Conservation (phyloP, 2,888 invertebrate genomes). For the Dicroscelio sp. region DNA sequence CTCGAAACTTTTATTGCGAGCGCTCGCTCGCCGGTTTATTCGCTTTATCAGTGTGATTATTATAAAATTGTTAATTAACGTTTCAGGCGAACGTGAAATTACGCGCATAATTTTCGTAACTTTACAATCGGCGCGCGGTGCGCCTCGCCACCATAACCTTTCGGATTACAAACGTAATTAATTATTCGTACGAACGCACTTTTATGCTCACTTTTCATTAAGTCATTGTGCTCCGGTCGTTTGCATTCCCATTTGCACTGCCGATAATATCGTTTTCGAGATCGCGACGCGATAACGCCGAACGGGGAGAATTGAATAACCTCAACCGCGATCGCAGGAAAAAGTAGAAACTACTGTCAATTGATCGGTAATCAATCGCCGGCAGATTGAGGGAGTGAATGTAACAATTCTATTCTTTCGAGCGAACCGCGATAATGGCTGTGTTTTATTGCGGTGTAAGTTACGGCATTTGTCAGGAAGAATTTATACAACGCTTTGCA, state of each 20-base stretch:
- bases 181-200: conserved; percentile 3
- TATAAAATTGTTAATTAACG: conserved; percentile 58
- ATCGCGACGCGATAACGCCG: conserved; percentile 29
- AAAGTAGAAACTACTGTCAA: conserved; percentile 73
- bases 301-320: too few species aligned
- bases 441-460: conserved; percentile 43
- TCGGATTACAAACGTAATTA: conserved; percentile 52
- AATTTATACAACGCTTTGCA: neutral
- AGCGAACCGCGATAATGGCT: conserved; percentile 48
- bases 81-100: conserved; percentile 13
- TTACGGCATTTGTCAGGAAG: conserved; percentile 30
- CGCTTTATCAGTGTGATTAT: conserved; percentile 52
- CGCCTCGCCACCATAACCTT: conserved; percentile 50
- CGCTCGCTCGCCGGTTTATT: conserved; percentile 27
- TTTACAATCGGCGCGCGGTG: conserved; percentile 40
- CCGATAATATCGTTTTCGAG: conserved; percentile 48
- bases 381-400: conserved; percentile 59
- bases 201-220: conserved; percentile 13
- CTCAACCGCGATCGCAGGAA: too few species aligned
- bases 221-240: conserved; percentile 28
- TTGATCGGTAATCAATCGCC: conserved; percentile 74
- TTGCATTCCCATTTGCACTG: conserved; percentile 28
- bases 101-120: conserved; percentile 50
- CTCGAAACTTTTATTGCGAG: conserved; percentile 43
- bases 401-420: conserved; percentile 72